phyloP scores from a whole-genome alignment of 1,140 invertebrate genomes.

The Drosophila pallidifrons region DNA sequence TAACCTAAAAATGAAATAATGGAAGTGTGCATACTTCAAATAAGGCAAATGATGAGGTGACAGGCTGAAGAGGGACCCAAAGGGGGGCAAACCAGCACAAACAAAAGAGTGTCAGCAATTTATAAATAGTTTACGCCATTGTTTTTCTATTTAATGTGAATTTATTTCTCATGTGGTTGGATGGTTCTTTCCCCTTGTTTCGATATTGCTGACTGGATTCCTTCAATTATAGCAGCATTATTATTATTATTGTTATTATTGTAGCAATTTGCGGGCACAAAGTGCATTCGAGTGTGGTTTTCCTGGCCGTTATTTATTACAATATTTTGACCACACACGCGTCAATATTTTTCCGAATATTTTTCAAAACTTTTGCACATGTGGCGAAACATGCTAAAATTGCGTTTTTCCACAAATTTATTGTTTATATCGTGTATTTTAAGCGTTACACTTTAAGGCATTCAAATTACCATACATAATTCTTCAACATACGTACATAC shows the following conservation, averaged over 20 bases:
- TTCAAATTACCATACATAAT: conserved; percentile 47
- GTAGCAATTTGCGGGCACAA: conserved; percentile 35
- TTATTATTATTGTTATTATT: conserved; percentile 3
- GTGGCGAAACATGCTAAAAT: conserved; percentile 78
- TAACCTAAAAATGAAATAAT: conserved; percentile 75
- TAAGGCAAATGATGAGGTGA: conserved; percentile 6
- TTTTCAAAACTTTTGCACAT: conserved; percentile 80
- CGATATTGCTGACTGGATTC: conserved; percentile 46
- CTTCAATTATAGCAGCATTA: background rate
- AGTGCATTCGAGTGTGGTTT: conserved; percentile 61
- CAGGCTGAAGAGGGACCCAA: conserved; percentile 11
- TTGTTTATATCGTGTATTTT: conserved; percentile 79
- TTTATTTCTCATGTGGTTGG: conserved; percentile 38
- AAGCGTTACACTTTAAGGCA: conserved; percentile 79
- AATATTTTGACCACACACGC: conserved; percentile 51
- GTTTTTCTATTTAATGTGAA: conserved; percentile 76
- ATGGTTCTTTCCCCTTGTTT: conserved; percentile 24
- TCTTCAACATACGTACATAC: conserved; percentile 11
- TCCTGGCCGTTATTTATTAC: conserved; percentile 32
- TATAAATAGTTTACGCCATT: conserved; percentile 77
- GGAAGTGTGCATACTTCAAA: conserved; percentile 67
- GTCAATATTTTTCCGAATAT: conserved; percentile 72
- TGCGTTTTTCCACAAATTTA: conserved; percentile 68
- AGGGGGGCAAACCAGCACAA: conserved; percentile 9
- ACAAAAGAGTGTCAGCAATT: conserved; percentile 80